Evolutionary conservation across 2,797 vertebrate species (phyloP).

Genomic region (Periparus ater): DNA sequence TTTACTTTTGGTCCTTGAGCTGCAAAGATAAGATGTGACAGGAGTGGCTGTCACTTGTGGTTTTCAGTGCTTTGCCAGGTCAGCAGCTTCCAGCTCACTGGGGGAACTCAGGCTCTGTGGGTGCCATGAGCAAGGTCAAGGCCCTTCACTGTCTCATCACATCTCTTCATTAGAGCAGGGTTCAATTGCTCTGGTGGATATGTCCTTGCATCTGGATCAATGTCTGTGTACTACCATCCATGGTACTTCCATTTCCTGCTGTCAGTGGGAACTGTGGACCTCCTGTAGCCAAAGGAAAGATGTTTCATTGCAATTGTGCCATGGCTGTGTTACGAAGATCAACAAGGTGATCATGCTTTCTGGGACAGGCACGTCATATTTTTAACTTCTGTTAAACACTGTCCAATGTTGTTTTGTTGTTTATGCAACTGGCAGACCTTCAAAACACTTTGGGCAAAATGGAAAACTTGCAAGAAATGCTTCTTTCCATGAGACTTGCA

Average conservation of each 20-base stretch:
- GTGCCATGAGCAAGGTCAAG: neutral
- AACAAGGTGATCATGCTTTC: neutral
- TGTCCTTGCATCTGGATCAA: neutral
- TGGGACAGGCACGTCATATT: neutral
- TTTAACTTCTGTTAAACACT: neutral
- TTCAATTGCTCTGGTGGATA: neutral
- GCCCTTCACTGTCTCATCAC: neutral
- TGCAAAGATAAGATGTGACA: constrained; percentile 43
- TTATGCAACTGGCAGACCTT: neutral
- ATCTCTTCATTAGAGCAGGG: constrained; percentile 13
- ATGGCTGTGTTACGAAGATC: neutral
- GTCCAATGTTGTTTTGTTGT: neutral
- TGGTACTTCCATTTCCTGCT: neutral
- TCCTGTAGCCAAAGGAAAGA: neutral
- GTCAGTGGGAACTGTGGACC: neutral
- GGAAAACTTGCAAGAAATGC: neutral
- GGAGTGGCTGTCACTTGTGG: neutral
- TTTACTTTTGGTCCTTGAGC: neutral
- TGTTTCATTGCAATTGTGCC: neutral
- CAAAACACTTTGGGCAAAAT: neutral
- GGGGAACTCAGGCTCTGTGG: neutral
- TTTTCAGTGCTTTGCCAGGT: constrained; percentile 37
- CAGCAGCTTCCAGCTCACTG: constrained; percentile 1
- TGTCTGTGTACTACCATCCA: neutral
- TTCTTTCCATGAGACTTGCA: neutral